Conservation (phyloP, 53 echinoderm and acorn worm genomes). For the Crossaster papposus region DNA sequence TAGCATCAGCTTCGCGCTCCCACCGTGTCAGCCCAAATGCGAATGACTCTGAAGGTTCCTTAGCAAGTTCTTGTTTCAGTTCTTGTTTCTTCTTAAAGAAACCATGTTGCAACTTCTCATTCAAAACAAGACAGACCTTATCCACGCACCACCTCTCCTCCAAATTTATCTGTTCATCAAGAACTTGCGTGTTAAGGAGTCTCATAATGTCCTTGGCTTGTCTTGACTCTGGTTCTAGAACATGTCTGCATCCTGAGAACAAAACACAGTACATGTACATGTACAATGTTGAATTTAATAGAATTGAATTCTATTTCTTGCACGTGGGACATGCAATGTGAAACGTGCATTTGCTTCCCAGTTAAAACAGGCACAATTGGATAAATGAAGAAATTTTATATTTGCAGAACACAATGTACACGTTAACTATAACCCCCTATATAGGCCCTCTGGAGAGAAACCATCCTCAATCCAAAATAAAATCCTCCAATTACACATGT, state of each 20-base stretch:
- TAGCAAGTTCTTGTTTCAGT: slow-evolving; percentile 1
- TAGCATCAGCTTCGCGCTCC: slow-evolving; percentile 20
- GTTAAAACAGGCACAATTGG: too few species aligned
- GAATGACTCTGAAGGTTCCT: neutral
- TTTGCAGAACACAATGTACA: too few species aligned
- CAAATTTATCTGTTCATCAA: neutral
- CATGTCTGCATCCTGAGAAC: slow-evolving; percentile 1
- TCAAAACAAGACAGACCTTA: neutral
- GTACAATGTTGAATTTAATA: too few species aligned
- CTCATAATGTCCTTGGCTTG: neutral
- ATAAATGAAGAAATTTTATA: too few species aligned
- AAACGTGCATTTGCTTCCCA: too few species aligned
- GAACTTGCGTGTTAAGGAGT: neutral
- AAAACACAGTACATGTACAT: neutral
- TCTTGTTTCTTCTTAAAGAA: neutral
- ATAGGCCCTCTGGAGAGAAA: too few species aligned
- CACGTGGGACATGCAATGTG: too few species aligned
- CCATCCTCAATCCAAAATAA: too few species aligned
- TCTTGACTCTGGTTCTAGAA: neutral
- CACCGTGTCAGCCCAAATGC: slow-evolving; percentile 4
- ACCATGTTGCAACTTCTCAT: neutral
- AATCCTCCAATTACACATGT: too few species aligned
- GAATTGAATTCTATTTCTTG: too few species aligned
- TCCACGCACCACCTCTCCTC: neutral
- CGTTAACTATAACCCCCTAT: too few species aligned